These are phyloP conservation scores for Pollachius pollachius DNA, from an alignment of 2,113 vertebrate species.

Conservation along the genomic window DNA sequence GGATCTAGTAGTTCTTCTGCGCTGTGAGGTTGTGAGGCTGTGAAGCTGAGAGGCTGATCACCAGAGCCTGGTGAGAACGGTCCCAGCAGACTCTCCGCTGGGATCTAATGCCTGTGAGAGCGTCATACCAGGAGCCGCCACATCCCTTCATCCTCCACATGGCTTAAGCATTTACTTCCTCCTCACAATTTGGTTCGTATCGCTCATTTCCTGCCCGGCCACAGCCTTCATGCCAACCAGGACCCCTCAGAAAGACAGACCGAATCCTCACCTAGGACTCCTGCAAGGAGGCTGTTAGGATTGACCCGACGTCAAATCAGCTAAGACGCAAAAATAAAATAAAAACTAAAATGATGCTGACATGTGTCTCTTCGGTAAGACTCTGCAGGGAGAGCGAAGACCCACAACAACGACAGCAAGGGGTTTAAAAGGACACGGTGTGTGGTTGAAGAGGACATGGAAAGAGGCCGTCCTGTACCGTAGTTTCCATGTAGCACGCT, in stretches of 20 bases:
- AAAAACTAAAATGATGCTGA: background rate
- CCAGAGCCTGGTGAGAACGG: too few species aligned
- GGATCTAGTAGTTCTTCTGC: too few species aligned
- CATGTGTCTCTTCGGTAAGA: background rate
- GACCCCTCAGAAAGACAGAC: constrained; percentile 44
- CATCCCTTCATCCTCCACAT: constrained; percentile 54
- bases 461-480: constrained; percentile 20
- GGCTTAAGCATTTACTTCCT: constrained; percentile 79
- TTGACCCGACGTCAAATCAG: background rate
- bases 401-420: constrained; percentile 7
- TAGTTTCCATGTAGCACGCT: constrained; percentile 42
- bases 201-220: constrained; percentile 63
- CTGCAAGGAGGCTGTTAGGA: background rate
- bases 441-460: constrained; percentile 25
- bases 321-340: constrained; percentile 1
- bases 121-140: constrained; percentile 48
- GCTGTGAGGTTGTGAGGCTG: too few species aligned
- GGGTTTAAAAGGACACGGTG: constrained; percentile 11
- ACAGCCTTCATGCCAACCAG: constrained; percentile 59
- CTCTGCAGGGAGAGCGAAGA: constrained; percentile 17
- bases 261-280: constrained; percentile 67
- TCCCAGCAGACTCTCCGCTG: constrained; percentile 7
- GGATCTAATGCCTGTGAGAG: constrained; percentile 38
- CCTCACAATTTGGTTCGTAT: constrained; percentile 73
- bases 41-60: too few species aligned